Evolutionary conservation across 1,140 invertebrate species (phyloP).

Genomic region (Drosophila neocordata): DNA sequence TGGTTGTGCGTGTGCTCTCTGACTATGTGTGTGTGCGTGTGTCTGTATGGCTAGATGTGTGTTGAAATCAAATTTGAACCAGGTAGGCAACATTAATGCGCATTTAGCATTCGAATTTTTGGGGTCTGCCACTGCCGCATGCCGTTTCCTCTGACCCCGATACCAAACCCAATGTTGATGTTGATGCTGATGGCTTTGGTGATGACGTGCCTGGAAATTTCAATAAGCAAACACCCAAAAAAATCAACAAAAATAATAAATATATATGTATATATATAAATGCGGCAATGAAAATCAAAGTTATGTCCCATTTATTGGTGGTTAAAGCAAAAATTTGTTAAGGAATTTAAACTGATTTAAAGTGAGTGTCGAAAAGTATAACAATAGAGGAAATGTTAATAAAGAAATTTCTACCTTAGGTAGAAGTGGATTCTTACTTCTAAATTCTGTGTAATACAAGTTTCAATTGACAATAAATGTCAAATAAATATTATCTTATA

Average conservation of each 20-base stretch:
- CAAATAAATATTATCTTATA: too few relatives aligned
- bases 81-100: conserved; percentile 35
- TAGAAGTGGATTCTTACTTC: too few relatives aligned
- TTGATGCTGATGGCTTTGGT: conserved; percentile 42
- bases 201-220: conserved; percentile 49
- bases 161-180: not conserved
- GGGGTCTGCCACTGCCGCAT: conserved; percentile 6
- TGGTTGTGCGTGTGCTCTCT: too few relatives aligned
- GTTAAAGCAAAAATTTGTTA: not conserved
- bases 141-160: not conserved
- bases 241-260: conserved; percentile 19
- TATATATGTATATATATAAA: conserved; percentile 28
- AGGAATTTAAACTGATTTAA: conserved; percentile 2
- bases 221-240: conserved; percentile 18
- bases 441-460: too few relatives aligned
- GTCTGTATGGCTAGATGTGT: conserved; percentile 12
- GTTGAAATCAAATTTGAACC: conserved; percentile 16
- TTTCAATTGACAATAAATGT: too few relatives aligned
- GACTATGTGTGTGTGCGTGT: conserved; percentile 5
- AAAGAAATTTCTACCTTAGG: too few relatives aligned
- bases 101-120: conserved; percentile 45
- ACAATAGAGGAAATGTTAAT: too few relatives aligned
- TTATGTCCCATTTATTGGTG: conserved; percentile 25
- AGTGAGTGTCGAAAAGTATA: not conserved
- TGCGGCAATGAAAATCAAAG: conserved; percentile 26